Evolutionary conservation across 2,797 vertebrate species (phyloP).

Genomic region (Falco rusticolus): DNA sequence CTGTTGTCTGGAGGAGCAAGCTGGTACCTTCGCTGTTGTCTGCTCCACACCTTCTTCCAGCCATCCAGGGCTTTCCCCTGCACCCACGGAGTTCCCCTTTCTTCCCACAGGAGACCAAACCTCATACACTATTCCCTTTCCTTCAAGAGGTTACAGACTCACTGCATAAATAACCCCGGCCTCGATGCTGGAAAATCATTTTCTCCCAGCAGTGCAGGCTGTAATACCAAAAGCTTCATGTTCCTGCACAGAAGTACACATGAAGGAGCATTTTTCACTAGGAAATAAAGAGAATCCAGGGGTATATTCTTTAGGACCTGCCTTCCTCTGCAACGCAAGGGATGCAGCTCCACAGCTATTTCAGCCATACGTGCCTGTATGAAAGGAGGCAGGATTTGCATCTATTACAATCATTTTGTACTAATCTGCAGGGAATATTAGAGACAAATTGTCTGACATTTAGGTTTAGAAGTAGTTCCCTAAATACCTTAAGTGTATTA

Average conservation of each 20-base stretch:
- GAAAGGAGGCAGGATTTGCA: conserved; percentile 37
- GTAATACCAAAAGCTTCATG: background rate
- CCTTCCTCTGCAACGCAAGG: background rate
- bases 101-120: background rate
- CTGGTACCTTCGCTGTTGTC: background rate
- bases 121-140: rapidly evolving
- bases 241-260: background rate
- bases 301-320: background rate
- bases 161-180: background rate
- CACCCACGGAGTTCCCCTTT: background rate
- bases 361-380: background rate
- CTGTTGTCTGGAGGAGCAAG: background rate
- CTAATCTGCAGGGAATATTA: conserved; percentile 55
- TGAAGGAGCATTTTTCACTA: background rate
- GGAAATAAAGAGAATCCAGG: background rate
- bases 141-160: background rate
- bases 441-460: conserved; percentile 65
- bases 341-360: background rate
- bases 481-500: conserved; percentile 51
- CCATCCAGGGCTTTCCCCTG: background rate
- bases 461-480: conserved; percentile 62
- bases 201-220: background rate
- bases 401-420: conserved; percentile 50
- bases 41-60: background rate
- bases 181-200: background rate